A percentile compares a stretch with the other conserved stretches of the same genome.
phyloP scores from a whole-genome alignment of 92 coral and sea anemone species.

The Siderastrea radians region DNA sequence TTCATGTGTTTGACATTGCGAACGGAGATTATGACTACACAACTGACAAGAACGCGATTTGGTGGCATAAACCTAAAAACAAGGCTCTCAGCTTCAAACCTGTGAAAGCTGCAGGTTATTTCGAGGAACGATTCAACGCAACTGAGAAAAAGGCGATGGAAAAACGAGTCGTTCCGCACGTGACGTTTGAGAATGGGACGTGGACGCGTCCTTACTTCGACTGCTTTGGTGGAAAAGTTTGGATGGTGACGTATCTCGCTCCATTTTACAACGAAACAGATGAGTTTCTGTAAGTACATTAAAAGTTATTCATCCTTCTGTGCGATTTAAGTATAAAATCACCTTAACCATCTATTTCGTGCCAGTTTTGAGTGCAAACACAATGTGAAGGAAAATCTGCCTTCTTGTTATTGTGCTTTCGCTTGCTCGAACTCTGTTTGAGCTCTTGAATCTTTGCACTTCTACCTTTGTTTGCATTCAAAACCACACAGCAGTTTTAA shows the following conservation, averaged over 20 bases:
- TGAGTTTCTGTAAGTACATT: conserved; percentile 83
- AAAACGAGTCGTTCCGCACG: conserved; percentile 56
- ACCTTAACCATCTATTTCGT: too few relatives aligned
- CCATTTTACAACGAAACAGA: conserved; percentile 81
- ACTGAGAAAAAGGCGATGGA: conserved; percentile 29
- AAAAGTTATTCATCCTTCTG: too few relatives aligned
- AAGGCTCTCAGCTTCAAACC: conserved; percentile 53
- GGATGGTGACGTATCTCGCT: conserved; percentile 93
- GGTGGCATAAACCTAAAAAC: conserved; percentile 74
- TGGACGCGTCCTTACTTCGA: conserved; percentile 95
- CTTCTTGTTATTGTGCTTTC: too few relatives aligned
- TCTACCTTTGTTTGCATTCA: too few relatives aligned
- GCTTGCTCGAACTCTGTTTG: too few relatives aligned
- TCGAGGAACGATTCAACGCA: conserved; percentile 54
- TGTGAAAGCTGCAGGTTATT: conserved; percentile 35
- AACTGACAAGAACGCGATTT: conserved; percentile 65
- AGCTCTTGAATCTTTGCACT: too few relatives aligned
- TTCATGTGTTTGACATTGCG: conserved; percentile 76
- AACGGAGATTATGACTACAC: conserved; percentile 71
- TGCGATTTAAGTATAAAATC: background rate
- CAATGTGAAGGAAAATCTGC: too few relatives aligned
- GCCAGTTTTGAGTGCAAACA: too few relatives aligned
- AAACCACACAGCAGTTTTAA: too few relatives aligned
- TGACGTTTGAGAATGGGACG: conserved; percentile 68
- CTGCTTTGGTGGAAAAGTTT: conserved; percentile 88